Percentiles rank a stretch among this genome's conserved stretches.
Evolutionary conservation across 2,888 invertebrate genomes (phyloP).

Genomic region (Oxytorus armatus): DNA sequence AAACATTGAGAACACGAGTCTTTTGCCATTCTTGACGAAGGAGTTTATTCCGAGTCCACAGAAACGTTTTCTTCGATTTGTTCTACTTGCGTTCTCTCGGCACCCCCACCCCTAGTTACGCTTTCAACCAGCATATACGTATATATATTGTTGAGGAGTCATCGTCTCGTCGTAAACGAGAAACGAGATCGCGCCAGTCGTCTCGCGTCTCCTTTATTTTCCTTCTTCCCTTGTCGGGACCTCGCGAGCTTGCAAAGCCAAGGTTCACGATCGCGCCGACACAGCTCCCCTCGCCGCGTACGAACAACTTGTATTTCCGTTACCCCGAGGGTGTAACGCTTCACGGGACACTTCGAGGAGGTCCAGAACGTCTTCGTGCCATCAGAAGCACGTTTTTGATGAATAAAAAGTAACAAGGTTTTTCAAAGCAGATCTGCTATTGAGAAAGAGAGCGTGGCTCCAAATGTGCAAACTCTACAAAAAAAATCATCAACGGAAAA

Average conservation of each 20-base stretch:
- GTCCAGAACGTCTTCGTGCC: conserved; percentile 33
- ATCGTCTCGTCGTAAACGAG: conserved; percentile 41
- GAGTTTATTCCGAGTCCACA: conserved; percentile 17
- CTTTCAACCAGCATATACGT: background rate
- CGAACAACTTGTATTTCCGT: conserved; percentile 37
- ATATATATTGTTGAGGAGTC: conserved; percentile 12
- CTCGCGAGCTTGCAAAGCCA: conserved; percentile 56
- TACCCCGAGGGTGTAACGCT: conserved; percentile 25
- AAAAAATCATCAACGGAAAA: too few species aligned
- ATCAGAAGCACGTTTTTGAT: conserved; percentile 9
- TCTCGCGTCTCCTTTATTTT: conserved; percentile 33
- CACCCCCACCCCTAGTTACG: background rate
- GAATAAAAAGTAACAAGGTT: conserved; percentile 15
- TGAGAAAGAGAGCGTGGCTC: background rate
- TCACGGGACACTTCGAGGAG: conserved; percentile 16
- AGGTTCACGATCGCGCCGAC: conserved; percentile 58
- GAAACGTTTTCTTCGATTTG: conserved; percentile 6
- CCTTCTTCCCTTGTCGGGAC: conserved; percentile 22
- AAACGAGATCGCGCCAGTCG: conserved; percentile 48
- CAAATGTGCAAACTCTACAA: too few species aligned
- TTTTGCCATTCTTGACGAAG: conserved; percentile 16
- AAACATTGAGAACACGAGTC: background rate
- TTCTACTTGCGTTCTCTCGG: background rate
- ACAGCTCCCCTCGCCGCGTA: conserved; percentile 2
- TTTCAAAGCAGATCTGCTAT: background rate